Conservation (phyloP, 2,797 vertebrate species). For the Anguilla marmorata region DNA sequence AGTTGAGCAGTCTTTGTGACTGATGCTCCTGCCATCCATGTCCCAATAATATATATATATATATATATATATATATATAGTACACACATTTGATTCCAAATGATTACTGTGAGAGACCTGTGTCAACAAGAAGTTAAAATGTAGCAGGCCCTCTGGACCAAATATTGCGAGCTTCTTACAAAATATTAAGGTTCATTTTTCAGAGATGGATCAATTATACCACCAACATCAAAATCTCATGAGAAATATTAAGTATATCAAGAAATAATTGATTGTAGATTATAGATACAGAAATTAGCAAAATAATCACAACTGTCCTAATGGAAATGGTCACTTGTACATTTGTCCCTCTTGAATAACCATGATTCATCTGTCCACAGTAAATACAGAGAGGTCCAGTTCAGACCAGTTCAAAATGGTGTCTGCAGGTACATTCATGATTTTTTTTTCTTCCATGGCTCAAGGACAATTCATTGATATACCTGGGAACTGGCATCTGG, state of each 20-base stretch:
- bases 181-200: no score
- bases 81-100: no score
- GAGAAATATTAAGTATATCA: background rate
- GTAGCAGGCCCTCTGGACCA: no score
- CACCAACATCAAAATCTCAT: background rate
- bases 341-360: background rate
- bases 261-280: background rate
- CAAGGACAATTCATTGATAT: background rate
- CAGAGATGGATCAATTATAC: no score
- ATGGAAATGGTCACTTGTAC: background rate
- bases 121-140: no score
- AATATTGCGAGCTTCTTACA: no score
- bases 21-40: no score
- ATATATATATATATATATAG: no score
- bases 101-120: no score
- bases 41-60: no score
- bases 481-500: conserved; percentile 23
- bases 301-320: background rate
- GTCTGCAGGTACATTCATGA: background rate
- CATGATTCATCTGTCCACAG: background rate
- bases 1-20: no score
- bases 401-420: background rate
- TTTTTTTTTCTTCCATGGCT: background rate
- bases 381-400: background rate
- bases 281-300: background rate